phyloP scores from a whole-genome alignment of 2,888 invertebrate genomes.

The Mesorhabditis belari region DNA sequence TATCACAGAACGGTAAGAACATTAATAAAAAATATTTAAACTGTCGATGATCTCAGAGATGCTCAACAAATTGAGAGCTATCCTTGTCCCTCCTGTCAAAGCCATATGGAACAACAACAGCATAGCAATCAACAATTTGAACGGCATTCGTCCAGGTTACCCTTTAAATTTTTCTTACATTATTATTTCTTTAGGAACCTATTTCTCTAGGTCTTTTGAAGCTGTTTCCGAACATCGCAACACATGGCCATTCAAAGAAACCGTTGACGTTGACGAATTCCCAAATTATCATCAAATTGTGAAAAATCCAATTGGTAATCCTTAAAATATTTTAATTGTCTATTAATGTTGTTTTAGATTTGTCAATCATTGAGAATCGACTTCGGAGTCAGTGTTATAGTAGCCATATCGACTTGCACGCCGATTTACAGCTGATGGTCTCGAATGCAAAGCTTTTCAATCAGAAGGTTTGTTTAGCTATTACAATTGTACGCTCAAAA shows the following conservation, averaged over 20 bases:
- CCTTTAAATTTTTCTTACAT: too few species aligned
- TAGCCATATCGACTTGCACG: slow-evolving; percentile 72
- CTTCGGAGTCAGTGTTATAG: slow-evolving; percentile 51
- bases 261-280: slow-evolving; percentile 88
- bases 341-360: slow-evolving; percentile 64
- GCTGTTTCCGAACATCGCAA: slow-evolving; percentile 57
- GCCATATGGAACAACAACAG: background rate
- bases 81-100: slow-evolving; percentile 83
- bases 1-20: slow-evolving; percentile 51
- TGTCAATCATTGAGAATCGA: slow-evolving; percentile 69
- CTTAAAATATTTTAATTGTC: slow-evolving; percentile 19
- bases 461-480: slow-evolving; percentile 5
- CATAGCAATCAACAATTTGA: background rate
- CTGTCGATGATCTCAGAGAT: slow-evolving; percentile 57
- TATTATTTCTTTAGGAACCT: too few species aligned
- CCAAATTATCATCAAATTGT: slow-evolving; percentile 82
- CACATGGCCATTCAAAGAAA: slow-evolving; percentile 96
- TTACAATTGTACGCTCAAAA: too few species aligned
- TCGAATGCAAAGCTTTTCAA: slow-evolving; percentile 71
- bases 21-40: background rate
- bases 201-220: too few species aligned
- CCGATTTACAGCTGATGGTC: slow-evolving; percentile 95
- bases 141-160: too few species aligned
- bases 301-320: slow-evolving; percentile 56
- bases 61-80: slow-evolving; percentile 92